Conservation (phyloP, 2,797 vertebrate genomes). For the Gorsachius magnificus region DNA sequence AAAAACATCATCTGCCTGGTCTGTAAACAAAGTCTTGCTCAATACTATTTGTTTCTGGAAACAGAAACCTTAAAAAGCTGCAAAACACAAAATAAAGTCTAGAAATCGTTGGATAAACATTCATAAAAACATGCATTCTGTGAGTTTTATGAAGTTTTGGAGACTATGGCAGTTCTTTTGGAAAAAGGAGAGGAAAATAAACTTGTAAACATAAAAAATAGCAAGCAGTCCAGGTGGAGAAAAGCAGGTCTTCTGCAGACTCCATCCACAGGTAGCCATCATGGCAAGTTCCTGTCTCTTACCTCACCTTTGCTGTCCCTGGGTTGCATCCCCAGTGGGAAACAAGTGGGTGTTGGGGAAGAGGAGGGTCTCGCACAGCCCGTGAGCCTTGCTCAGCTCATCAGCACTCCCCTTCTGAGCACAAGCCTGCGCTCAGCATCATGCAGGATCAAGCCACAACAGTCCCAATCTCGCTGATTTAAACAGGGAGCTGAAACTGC, state of each 20-base stretch:
- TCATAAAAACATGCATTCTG: background rate
- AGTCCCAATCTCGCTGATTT: background rate
- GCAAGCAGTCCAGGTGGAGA: background rate
- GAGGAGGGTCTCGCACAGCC: background rate
- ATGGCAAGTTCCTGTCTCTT: background rate
- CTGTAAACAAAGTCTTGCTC: background rate
- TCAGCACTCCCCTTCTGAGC: background rate
- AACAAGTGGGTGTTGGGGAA: background rate
- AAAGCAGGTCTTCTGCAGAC: background rate
- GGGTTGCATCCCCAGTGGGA: background rate
- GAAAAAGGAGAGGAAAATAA: background rate
- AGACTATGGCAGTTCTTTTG: background rate
- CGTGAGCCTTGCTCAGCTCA: background rate
- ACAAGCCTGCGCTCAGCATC: background rate
- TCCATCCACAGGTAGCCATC: background rate
- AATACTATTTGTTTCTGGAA: background rate
- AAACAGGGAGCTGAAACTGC: background rate
- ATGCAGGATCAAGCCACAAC: background rate
- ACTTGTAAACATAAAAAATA: background rate
- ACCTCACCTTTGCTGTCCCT: background rate
- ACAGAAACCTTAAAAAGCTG: background rate
- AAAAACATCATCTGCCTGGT: background rate
- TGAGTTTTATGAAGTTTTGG: background rate
- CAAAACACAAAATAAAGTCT: background rate
- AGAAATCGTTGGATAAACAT: rapidly evolving